Base-by-base conservation (phyloP, 53 echinoderm and acorn worm genomes). In the Holothuria leucospilota region DNA sequence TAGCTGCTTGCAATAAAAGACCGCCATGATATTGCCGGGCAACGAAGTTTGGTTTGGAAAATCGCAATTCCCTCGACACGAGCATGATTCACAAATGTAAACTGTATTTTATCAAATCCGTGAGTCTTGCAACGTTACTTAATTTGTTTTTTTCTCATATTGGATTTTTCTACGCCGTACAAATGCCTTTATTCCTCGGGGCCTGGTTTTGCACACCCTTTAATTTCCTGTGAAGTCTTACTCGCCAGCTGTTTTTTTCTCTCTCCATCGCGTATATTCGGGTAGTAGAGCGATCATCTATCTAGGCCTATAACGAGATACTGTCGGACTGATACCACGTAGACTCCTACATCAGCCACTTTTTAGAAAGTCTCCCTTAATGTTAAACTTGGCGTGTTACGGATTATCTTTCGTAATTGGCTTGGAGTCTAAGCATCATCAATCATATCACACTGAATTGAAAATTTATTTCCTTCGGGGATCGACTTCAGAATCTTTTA, bases 181-280 rank as follows among this genome's bases (percentile, higher is more conserved):
- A 75, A 75, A 75, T 75, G 75, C 75, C 75, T 75, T 75, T 75
- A 75, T 75, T 75, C 75, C 75, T 75, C 75, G 75, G 75, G 75
- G 75, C 75, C 75, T 75, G 75, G 75, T 75, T 49, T 75, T 52
- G 52, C 52, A 51, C 75, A 75, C 75, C 75, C 75, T 75, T 75
- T 75, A 75, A 75, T 75, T 75, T 75, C 75, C 75, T 75, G 75
- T 75, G 51, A 42, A 49, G 51, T 75, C 51, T 52, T 75, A 49
- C 13, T 75, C 51, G 52, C 53, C 75, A 75, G 75, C 75, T 75
- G 75, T 52, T 27, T 49, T 75, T 49, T 75, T 49, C 75, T 28
- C 49, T 49, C 51, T 49, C 75, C 5, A 23, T 28, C 23, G 68
- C 28, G 68, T 56, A 16, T 56, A 56, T 56, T 56, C 56, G 56